phyloP scores from a whole-genome alignment of 2,113 vertebrate species.

The Equus przewalskii region DNA sequence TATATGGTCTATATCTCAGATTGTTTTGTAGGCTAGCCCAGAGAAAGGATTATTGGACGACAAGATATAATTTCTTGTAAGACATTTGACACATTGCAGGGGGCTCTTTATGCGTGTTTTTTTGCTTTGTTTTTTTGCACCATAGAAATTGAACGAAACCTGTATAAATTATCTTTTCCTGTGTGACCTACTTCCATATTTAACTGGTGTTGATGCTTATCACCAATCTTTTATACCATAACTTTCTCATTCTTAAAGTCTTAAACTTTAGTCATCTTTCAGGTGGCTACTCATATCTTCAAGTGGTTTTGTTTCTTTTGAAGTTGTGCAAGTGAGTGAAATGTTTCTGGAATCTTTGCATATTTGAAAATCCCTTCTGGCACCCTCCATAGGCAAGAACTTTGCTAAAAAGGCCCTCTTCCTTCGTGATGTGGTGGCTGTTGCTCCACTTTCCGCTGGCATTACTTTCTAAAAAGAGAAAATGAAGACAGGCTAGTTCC shows the following conservation, averaged over 20 bases:
- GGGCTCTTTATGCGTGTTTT: not conserved
- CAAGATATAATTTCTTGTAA: not conserved
- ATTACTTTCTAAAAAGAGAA: not conserved
- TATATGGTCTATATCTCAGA: not conserved
- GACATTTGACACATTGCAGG: not conserved
- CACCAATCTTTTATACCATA: not conserved
- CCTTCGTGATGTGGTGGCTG: not conserved
- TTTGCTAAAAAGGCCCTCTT: not conserved
- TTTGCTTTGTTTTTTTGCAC: not conserved
- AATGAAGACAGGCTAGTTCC: not conserved
- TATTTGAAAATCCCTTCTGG: not conserved
- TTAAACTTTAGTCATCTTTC: not conserved
- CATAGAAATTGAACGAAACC: not conserved
- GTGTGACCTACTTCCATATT: conserved; percentile 18
- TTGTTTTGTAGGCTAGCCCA: not conserved
- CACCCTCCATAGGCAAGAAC: not conserved
- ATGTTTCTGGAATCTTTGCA: not conserved
- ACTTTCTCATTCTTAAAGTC: not conserved
- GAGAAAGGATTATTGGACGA: not conserved
- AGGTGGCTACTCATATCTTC: not conserved
- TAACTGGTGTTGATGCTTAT: not conserved
- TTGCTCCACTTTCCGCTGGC: not conserved
- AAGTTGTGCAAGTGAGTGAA: not conserved
- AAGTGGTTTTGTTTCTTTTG: not conserved
- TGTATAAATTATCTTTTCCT: not conserved